Evolutionary conservation across 2,888 invertebrate genomes (phyloP).

Genomic region (Drosophila meridiana): DNA sequence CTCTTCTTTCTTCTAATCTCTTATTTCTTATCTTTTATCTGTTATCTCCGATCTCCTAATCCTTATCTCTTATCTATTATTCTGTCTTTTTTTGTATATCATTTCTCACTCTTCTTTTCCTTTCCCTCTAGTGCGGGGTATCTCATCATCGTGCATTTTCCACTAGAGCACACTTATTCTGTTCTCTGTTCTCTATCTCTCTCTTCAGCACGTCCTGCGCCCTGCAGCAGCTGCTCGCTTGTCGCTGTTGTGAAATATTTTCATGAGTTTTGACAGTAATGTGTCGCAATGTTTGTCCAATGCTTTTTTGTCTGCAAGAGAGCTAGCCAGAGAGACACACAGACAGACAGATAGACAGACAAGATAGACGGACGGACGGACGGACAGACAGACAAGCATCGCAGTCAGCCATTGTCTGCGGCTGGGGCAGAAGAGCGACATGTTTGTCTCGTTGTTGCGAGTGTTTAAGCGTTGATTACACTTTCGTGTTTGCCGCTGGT

Average conservation of each 20-base stretch:
- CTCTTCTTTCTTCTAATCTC: background rate
- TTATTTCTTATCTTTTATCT: no score
- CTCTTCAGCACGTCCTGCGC: constrained; percentile 5
- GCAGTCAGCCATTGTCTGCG: constrained; percentile 55
- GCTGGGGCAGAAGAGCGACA: constrained; percentile 54
- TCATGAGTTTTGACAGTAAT: constrained; percentile 81
- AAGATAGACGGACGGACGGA: background rate
- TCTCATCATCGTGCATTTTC: background rate
- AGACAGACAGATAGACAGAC: constrained; percentile 12
- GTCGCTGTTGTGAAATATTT: constrained; percentile 77
- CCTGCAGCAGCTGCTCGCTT: constrained; percentile 49
- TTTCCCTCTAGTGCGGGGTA: background rate
- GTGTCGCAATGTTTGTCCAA: constrained; percentile 80
- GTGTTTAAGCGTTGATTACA: constrained; percentile 81
- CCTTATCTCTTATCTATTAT: no score
- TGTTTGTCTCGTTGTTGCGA: constrained; percentile 69
- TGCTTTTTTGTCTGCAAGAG: constrained; percentile 55
- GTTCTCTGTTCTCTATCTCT: background rate
- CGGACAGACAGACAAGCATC: constrained; percentile 21
- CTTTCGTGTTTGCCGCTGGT: constrained; percentile 76
- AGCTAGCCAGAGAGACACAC: constrained; percentile 18
- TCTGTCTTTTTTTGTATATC: no score
- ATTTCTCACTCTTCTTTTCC: background rate
- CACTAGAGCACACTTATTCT: background rate
- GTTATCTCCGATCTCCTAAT: no score